A percentile compares a stretch with the other conserved stretches of the same genome.
phyloP scores from a whole-genome alignment of 2,113 vertebrate species.

The Synodontis membranacea region DNA sequence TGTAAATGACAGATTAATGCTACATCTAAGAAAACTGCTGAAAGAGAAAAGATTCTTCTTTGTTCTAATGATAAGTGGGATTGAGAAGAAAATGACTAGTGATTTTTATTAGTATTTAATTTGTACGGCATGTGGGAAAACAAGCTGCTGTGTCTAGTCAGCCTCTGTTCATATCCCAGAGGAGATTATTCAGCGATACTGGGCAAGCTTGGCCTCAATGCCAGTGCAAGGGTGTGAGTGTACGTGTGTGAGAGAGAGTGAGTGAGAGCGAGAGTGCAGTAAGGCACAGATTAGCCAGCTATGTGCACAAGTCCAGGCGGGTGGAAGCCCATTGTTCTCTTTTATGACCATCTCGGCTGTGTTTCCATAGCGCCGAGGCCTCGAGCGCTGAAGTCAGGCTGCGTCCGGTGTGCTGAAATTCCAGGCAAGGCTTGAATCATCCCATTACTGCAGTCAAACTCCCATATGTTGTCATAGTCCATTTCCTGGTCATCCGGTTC shows the following conservation, averaged over 20 bases:
- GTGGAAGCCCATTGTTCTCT: constrained; percentile 65
- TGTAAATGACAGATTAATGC: constrained; percentile 21
- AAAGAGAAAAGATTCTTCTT: not conserved
- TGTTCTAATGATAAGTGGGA: not conserved
- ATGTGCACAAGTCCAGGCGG: constrained; percentile 74
- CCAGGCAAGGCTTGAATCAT: constrained; percentile 71
- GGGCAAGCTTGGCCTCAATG: constrained; percentile 3
- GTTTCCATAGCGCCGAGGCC: constrained; percentile 70
- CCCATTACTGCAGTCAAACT: constrained; percentile 65
- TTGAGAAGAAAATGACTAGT: not conserved
- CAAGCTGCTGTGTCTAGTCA: not conserved
- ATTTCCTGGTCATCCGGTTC: constrained; percentile 79
- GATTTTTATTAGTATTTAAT: not conserved
- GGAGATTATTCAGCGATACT: constrained; percentile 8
- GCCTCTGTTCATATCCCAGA: not conserved
- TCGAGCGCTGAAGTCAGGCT: constrained; percentile 68
- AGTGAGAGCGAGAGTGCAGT: constrained; percentile 48
- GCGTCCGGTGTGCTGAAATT: constrained; percentile 73
- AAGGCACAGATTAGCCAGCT: constrained; percentile 70
- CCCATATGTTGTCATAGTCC: constrained; percentile 83
- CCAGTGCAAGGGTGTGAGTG: constrained; percentile 16
- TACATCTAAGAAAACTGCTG: constrained; percentile 10
- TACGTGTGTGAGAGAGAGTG: not conserved
- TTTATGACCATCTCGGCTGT: constrained; percentile 78
- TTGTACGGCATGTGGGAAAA: not conserved